These are phyloP conservation scores for Erythrocebus patas DNA, from an alignment of 2,113 vertebrate species.

Conservation along the genomic window DNA sequence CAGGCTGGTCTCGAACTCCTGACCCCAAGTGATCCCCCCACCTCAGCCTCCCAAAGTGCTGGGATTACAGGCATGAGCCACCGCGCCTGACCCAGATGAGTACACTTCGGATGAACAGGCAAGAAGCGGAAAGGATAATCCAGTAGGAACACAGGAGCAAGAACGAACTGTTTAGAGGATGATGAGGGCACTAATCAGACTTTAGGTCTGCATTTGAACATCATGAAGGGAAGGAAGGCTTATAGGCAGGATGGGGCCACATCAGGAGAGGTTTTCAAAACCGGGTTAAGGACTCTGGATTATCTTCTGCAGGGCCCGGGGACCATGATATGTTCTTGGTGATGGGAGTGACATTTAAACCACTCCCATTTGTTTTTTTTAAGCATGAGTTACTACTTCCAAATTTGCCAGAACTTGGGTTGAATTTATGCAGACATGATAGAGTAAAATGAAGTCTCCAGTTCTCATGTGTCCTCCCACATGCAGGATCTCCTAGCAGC, in stretches of 20 bases:
- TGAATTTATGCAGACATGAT: neutral
- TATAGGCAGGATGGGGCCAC: neutral
- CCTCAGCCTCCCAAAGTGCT: too few species aligned
- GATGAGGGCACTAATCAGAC: neutral
- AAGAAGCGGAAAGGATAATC: neutral
- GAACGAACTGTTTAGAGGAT: neutral
- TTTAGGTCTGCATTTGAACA: neutral
- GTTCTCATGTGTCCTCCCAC: neutral
- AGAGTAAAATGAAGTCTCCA: neutral
- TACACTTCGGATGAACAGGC: neutral
- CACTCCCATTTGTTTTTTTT: neutral
- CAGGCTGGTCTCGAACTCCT: too few species aligned
- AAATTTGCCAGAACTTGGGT: neutral
- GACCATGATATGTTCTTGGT: neutral
- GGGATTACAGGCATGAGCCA: too few species aligned
- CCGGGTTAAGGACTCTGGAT: neutral
- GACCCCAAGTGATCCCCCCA: too few species aligned
- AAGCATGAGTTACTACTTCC: neutral
- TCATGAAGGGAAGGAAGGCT: neutral
- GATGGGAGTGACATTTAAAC: neutral
- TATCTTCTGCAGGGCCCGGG: neutral
- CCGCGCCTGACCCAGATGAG: neutral
- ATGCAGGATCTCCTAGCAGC: neutral
- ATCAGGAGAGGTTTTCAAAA: neutral
- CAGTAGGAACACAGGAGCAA: neutral